Evolutionary conservation across 1,140 invertebrate species (phyloP).

Genomic region (Sycophaga agraensis): DNA sequence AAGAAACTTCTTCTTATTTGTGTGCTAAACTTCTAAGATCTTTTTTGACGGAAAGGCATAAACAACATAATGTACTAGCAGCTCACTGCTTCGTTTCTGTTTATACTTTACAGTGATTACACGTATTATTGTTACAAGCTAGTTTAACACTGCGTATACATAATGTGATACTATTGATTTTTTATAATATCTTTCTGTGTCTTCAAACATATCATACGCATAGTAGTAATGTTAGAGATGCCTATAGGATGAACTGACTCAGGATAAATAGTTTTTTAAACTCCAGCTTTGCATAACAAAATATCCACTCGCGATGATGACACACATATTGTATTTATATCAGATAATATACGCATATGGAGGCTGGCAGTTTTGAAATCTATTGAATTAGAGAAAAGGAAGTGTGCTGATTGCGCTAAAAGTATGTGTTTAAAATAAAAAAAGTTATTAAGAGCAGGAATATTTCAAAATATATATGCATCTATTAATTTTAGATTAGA

Average conservation of each 20-base stretch:
- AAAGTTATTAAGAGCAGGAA: no score
- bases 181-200: slow-evolving; percentile 5
- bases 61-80: slow-evolving; percentile 14
- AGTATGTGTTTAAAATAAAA: no score
- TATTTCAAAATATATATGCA: no score
- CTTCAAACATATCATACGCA: no score
- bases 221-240: no score
- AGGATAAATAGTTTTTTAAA: slow-evolving; percentile 1
- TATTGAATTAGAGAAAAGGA: no score
- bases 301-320: slow-evolving; percentile 3
- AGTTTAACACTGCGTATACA: slow-evolving; percentile 14
- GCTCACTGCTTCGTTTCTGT: not conserved
- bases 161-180: slow-evolving; percentile 2
- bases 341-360: not conserved
- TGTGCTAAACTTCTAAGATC: not conserved
- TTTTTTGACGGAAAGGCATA: slow-evolving; percentile 7
- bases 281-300: not conserved
- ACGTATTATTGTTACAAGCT: slow-evolving; percentile 25
- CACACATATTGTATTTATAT: slow-evolving; percentile 4
- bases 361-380: slow-evolving; percentile 23
- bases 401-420: no score
- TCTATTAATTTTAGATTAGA: no score
- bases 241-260: not conserved
- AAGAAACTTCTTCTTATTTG: not conserved
- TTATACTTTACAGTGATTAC: slow-evolving; percentile 22